Conservation (phyloP, 2,888 invertebrate species). For the Litoditis marina region DNA sequence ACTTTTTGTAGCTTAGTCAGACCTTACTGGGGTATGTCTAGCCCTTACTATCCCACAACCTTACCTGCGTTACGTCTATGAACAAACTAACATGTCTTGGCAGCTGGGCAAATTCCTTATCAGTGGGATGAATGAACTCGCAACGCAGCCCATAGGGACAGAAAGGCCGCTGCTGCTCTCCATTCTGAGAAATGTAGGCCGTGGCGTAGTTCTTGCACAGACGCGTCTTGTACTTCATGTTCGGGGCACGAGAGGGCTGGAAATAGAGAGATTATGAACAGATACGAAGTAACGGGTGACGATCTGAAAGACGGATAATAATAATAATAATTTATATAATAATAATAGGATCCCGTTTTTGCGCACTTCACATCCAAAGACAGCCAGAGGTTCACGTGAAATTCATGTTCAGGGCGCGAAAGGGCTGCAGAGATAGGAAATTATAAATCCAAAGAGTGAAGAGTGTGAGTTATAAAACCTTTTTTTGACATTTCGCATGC, state of each 20-base stretch:
- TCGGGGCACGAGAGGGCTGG: constrained; percentile 29
- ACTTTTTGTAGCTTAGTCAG: too few species aligned
- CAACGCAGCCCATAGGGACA: constrained; percentile 39
- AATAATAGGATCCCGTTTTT: too few species aligned
- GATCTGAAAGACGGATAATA: too few species aligned
- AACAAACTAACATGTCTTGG: constrained; percentile 22
- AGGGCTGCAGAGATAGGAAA: neutral
- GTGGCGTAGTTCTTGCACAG: constrained; percentile 42
- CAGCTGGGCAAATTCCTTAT: constrained; percentile 27
- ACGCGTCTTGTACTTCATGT: constrained; percentile 45
- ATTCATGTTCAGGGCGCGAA: constrained; percentile 34
- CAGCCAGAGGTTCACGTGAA: too few species aligned
- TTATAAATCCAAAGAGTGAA: neutral
- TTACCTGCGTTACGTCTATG: neutral
- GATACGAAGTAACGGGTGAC: too few species aligned
- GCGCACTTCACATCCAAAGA: too few species aligned
- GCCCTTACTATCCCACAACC: neutral
- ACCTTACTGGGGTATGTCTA: too few species aligned
- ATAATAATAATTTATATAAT: too few species aligned
- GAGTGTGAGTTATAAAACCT: too few species aligned
- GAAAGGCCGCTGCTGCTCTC: constrained; percentile 17
- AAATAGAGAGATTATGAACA: constrained; percentile 1
- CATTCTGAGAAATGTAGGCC: too few species aligned
- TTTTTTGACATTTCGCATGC: too few species aligned
- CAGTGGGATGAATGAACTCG: constrained; percentile 42